phyloP scores from a whole-genome alignment of 1,140 invertebrate genomes.

The Bradynema listronoti region DNA sequence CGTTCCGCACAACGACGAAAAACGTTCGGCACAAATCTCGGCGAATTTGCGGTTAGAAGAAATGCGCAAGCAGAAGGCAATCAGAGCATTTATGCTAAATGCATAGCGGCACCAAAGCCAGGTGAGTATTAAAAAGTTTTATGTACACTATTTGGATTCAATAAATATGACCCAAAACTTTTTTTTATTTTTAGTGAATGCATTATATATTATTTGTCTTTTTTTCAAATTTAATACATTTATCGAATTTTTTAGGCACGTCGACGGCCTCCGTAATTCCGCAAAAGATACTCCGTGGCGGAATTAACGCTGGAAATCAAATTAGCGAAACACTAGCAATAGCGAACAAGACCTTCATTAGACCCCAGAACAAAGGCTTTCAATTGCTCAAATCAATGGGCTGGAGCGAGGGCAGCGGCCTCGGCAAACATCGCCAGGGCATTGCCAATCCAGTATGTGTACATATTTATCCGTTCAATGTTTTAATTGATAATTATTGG shows the following conservation, averaged over 20 bases:
- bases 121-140: slow-evolving; percentile 6
- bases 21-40: neutral
- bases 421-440: slow-evolving; percentile 26
- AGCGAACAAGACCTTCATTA: neutral
- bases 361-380: slow-evolving; percentile 17
- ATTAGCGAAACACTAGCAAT: neutral
- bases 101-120: slow-evolving; percentile 40
- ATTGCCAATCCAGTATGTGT: slow-evolving; percentile 18
- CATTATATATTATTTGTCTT: neutral
- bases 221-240: neutral
- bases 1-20: slow-evolving; percentile 7
- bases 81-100: slow-evolving; percentile 37
- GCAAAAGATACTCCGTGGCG: too few species aligned
- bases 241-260: neutral
- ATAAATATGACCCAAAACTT: neutral
- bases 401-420: slow-evolving; percentile 30
- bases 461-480: neutral
- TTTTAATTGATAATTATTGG: neutral
- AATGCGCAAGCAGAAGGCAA: slow-evolving; percentile 29
- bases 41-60: slow-evolving; percentile 23
- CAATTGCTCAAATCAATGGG: slow-evolving; percentile 25
- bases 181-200: neutral
- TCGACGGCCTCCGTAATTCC: slow-evolving; percentile 13
- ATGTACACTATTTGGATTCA: neutral
- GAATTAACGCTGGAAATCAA: neutral